Evolutionary conservation across 2,888 invertebrate species (phyloP).

Genomic region (Heterodera filipjevi): DNA sequence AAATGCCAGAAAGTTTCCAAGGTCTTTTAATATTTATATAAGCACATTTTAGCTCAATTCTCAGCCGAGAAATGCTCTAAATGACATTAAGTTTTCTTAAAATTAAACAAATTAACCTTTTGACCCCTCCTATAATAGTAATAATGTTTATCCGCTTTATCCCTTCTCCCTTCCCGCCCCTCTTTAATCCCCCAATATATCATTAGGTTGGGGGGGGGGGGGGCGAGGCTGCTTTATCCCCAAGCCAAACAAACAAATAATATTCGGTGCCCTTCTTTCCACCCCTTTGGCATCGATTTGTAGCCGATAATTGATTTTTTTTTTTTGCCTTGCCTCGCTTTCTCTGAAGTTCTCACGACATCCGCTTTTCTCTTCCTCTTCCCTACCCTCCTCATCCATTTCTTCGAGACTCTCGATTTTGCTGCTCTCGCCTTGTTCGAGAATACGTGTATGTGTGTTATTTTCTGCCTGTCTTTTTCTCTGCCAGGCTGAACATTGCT

Average conservation of each 20-base stretch:
- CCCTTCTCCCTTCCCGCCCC: neutral
- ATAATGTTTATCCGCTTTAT: neutral
- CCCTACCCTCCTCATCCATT: neutral
- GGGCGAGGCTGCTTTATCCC: slow-evolving; percentile 1
- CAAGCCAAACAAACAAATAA: neutral
- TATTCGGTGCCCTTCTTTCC: neutral
- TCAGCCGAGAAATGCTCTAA: too few species aligned
- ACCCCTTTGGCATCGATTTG: neutral
- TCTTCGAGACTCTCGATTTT: neutral
- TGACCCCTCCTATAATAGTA: too few species aligned
- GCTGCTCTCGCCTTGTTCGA: too few species aligned
- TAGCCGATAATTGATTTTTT: neutral
- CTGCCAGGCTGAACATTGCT: too few species aligned
- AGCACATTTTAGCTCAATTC: too few species aligned
- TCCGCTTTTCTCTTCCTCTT: neutral
- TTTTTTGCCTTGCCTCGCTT: too few species aligned
- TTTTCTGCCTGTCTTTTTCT: neutral
- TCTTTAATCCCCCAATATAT: neutral
- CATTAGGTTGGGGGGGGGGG: too few species aligned
- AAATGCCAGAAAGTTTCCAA: too few species aligned
- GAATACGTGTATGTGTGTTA: too few species aligned
- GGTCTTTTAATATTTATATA: too few species aligned
- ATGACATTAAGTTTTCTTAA: too few species aligned
- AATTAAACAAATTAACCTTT: too few species aligned
- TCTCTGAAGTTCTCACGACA: neutral